These are phyloP conservation scores for Aldrovandia affinis DNA, from an alignment of 2,797 vertebrate genomes.

Conservation along the genomic window DNA sequence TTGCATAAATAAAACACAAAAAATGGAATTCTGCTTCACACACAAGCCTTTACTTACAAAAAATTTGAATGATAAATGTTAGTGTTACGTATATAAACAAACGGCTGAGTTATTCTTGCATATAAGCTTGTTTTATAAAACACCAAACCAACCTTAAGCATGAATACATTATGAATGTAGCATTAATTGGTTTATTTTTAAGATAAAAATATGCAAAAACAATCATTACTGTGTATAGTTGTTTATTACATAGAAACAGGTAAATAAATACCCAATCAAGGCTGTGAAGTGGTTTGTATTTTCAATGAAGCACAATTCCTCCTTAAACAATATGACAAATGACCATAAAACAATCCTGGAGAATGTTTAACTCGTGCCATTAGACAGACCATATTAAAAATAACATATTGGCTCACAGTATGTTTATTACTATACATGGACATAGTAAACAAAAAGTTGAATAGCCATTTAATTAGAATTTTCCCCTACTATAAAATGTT, in stretches of 20 bases:
- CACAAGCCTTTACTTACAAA: neutral
- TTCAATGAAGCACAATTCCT: neutral
- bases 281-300: neutral
- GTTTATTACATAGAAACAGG: neutral
- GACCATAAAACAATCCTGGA: neutral
- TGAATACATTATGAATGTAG: conserved; percentile 20
- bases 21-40: neutral
- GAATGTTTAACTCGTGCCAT: neutral
- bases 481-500: neutral
- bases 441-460: neutral
- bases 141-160: neutral
- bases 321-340: neutral
- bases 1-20: neutral
- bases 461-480: neutral
- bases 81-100: neutral
- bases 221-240: neutral
- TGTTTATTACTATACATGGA: neutral
- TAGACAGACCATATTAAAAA: neutral
- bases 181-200: conserved; percentile 8
- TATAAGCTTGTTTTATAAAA: neutral
- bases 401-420: neutral
- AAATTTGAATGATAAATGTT: neutral
- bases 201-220: neutral
- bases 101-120: too few species aligned
- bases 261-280: neutral